phyloP scores from a whole-genome alignment of 2,113 vertebrate species.

The Peromyscus leucopus region DNA sequence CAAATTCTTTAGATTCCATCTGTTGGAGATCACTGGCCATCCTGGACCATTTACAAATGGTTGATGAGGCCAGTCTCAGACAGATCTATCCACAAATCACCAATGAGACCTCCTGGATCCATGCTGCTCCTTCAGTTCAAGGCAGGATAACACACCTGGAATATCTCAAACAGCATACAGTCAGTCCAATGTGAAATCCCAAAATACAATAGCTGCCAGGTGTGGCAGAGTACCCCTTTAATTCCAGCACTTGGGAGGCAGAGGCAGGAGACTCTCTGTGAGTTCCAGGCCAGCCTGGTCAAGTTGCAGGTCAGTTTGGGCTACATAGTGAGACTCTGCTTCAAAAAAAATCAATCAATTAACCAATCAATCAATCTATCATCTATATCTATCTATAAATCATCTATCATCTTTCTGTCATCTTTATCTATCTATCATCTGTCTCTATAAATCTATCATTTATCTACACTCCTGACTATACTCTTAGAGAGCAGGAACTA shows the following conservation, averaged over 20 bases:
- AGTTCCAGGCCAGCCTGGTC: background rate
- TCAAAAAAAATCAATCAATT: background rate
- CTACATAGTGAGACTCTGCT: background rate
- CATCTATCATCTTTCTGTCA: no score
- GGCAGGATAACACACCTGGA: background rate
- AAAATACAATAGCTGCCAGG: background rate
- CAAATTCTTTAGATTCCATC: background rate
- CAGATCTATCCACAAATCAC: background rate
- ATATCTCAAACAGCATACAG: background rate
- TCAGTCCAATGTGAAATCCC: background rate
- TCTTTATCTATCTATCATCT: no score
- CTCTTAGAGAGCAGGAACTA: background rate
- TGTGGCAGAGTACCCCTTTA: background rate
- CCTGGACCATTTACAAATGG: background rate
- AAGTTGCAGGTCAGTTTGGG: background rate
- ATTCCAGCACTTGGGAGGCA: background rate
- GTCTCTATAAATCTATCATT: no score
- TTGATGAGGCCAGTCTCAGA: background rate
- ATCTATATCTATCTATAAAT: background rate
- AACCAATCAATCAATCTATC: background rate
- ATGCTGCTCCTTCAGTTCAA: background rate
- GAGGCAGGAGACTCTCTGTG: background rate
- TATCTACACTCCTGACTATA: background rate
- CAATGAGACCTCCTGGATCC: background rate
- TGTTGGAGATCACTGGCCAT: background rate